Percentiles rank a stretch among this genome's conserved stretches.
These are phyloP conservation scores for Ancistrus triradiatus DNA, from an alignment of 2,113 vertebrate species.

Conservation along the genomic window DNA sequence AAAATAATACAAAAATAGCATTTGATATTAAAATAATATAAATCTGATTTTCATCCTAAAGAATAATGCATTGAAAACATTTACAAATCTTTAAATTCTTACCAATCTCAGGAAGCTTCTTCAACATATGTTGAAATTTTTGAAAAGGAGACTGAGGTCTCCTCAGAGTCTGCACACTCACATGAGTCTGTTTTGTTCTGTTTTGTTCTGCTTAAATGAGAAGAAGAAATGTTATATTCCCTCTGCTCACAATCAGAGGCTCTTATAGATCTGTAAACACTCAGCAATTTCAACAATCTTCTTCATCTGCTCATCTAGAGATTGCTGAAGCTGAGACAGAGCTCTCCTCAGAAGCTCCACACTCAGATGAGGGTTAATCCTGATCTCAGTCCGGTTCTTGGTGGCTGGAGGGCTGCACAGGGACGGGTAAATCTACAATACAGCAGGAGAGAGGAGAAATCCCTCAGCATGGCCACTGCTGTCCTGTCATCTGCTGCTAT, in stretches of 20 bases:
- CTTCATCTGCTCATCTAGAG: background rate
- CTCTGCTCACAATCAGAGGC: background rate
- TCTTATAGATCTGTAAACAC: background rate
- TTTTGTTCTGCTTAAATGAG: too few relatives aligned
- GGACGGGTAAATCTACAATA: slow-evolving; percentile 17
- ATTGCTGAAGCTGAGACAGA: background rate
- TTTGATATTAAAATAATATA: background rate
- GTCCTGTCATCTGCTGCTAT: slow-evolving; percentile 8
- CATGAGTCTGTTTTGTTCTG: too few relatives aligned
- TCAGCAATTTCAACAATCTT: background rate
- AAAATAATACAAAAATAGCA: background rate
- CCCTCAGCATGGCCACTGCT: slow-evolving; percentile 10
- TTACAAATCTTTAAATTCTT: too few relatives aligned
- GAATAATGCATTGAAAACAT: background rate
- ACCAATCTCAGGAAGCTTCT: too few relatives aligned
- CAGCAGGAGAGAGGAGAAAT: slow-evolving; percentile 12
- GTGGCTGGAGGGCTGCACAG: slow-evolving; percentile 6
- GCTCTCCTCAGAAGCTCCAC: background rate
- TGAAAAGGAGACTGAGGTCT: too few relatives aligned
- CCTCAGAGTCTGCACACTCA: too few relatives aligned
- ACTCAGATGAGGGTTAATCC: background rate
- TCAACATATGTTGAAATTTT: too few relatives aligned
- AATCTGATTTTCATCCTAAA: too few relatives aligned
- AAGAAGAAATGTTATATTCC: too few relatives aligned
- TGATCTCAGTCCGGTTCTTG: slow-evolving; percentile 6